Evolutionary conservation across 2,888 invertebrate genomes (phyloP).

Genomic region (Aspidiotus rigidus): DNA sequence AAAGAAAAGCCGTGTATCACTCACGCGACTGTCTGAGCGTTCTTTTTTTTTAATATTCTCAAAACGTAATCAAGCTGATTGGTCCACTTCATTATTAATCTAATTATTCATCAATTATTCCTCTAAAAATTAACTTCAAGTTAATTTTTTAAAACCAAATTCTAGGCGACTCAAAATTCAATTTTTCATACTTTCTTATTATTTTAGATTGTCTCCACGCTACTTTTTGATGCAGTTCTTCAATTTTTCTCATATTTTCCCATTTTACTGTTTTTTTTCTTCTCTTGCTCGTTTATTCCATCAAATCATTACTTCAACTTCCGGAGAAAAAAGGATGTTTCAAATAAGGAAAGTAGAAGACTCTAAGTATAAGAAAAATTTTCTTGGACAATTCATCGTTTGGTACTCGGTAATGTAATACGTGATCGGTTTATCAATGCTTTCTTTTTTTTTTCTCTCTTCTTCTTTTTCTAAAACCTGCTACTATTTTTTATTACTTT

Average conservation of each 20-base stretch:
- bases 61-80: too few species aligned
- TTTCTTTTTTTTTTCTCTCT: not conserved
- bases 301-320: slow-evolving; percentile 30
- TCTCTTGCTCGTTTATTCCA: slow-evolving; percentile 21
- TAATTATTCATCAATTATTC: too few species aligned
- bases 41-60: too few species aligned
- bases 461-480: slow-evolving; percentile 29
- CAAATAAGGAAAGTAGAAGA: slow-evolving; percentile 31
- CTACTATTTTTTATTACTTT: slow-evolving; percentile 31
- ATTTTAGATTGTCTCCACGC: too few species aligned
- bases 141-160: too few species aligned
- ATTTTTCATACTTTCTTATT: too few species aligned
- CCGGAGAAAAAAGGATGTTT: slow-evolving; percentile 28
- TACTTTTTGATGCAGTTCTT: not conserved
- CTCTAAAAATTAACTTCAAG: too few species aligned
- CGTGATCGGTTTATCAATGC: slow-evolving; percentile 32
- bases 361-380: slow-evolving; percentile 39
- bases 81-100: too few species aligned
- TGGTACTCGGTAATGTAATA: slow-evolving; percentile 34
- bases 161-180: too few species aligned
- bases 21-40: too few species aligned
- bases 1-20: too few species aligned
- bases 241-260: slow-evolving; percentile 13
- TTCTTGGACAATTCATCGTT: slow-evolving; percentile 33
- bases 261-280: not conserved